Evolutionary conservation across 2,113 vertebrate species (phyloP).

Genomic region (Etheostoma spectabile): DNA sequence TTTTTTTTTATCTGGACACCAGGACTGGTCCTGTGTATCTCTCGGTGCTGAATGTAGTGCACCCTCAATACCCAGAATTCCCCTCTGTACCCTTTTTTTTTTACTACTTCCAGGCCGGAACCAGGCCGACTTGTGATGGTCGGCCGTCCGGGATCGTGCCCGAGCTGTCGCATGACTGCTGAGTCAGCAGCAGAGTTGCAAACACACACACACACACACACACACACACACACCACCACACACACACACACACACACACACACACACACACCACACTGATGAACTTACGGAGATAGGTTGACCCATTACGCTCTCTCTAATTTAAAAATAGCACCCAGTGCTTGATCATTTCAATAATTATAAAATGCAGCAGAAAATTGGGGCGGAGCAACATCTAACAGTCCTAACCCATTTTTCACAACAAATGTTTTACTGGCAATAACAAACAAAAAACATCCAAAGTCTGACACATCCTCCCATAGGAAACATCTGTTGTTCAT

Average conservation of each 20-base stretch:
- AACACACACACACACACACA: background rate
- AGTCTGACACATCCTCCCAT: background rate
- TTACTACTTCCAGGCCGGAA: background rate
- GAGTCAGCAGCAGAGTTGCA: constrained; percentile 49
- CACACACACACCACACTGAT: too few species aligned
- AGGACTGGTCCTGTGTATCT: background rate
- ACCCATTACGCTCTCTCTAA: constrained; percentile 16
- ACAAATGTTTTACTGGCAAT: background rate
- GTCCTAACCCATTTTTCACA: too few species aligned
- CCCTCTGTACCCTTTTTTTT: constrained; percentile 17
- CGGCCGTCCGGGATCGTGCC: constrained; percentile 35
- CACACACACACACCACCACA: constrained; percentile 7
- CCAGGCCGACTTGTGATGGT: constrained; percentile 39
- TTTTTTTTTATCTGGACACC: constrained; percentile 11
- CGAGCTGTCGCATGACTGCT: constrained; percentile 54
- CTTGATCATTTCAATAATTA: constrained; percentile 29
- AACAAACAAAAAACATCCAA: too few species aligned
- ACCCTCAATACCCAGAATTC: constrained; percentile 57
- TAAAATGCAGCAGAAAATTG: background rate
- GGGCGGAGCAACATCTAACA: background rate
- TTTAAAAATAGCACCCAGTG: constrained; percentile 26
- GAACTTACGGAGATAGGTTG: too few species aligned
- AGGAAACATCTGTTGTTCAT: background rate
- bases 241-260: constrained; percentile 8
- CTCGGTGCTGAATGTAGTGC: constrained; percentile 26